These are phyloP conservation scores for Ypsolopha sequella DNA, from an alignment of 2,888 invertebrate species.

Conservation along the genomic window DNA sequence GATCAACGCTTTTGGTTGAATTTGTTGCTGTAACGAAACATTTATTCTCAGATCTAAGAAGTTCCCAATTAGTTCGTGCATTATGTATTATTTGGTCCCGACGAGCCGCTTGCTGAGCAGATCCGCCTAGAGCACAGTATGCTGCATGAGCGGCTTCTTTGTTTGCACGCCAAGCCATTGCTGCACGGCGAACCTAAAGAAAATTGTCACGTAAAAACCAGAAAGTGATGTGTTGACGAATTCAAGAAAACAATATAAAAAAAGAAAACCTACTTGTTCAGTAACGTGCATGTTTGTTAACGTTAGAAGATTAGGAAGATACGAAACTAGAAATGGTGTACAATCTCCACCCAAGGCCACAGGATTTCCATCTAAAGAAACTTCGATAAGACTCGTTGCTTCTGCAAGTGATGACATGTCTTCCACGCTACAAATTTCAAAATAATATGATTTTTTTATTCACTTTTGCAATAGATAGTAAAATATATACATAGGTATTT, in stretches of 20 bases:
- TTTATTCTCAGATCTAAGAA: conserved; percentile 78
- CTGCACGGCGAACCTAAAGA: conserved; percentile 75
- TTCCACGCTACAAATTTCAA: conserved; percentile 74
- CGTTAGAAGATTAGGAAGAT: conserved; percentile 78
- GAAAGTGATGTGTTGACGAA: neutral
- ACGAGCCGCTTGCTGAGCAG: conserved; percentile 71
- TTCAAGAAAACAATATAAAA: neutral
- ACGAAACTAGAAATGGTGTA: conserved; percentile 84
- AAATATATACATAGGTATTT: no score
- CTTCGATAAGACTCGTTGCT: conserved; percentile 81
- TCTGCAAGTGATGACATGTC: conserved; percentile 88
- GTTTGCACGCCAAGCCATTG: conserved; percentile 83
- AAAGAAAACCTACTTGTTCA: conserved; percentile 69
- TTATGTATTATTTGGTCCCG: conserved; percentile 89
- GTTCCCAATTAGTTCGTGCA: conserved; percentile 89
- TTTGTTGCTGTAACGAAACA: conserved; percentile 47
- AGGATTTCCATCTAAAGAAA: conserved; percentile 90
- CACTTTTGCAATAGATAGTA: no score
- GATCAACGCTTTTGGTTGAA: conserved; percentile 34
- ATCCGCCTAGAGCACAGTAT: conserved; percentile 72
- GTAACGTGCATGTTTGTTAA: conserved; percentile 85
- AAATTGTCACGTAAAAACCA: neutral
- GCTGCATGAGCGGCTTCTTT: conserved; percentile 80
- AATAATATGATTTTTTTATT: neutral
- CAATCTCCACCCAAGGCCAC: conserved; percentile 85